These are phyloP conservation scores for Poeciliopsis retropinna DNA, from an alignment of 2,113 vertebrate species.

Conservation along the genomic window DNA sequence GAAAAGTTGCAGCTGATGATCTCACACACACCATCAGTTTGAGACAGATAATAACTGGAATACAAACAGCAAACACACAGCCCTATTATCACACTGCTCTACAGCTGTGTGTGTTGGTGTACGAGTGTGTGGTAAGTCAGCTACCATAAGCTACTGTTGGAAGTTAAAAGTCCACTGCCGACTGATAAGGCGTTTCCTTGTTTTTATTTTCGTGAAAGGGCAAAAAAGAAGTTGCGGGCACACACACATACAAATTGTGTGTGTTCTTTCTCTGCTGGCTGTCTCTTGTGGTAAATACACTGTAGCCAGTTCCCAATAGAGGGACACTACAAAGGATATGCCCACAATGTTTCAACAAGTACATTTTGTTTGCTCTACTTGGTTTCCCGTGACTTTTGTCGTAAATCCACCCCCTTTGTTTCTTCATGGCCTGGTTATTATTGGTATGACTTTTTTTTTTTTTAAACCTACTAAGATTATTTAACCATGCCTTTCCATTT, in stretches of 20 bases:
- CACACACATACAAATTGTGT: neutral
- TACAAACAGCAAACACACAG: neutral
- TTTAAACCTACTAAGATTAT: neutral
- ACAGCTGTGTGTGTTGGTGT: neutral
- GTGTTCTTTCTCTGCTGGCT: conserved; percentile 54
- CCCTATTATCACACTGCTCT: neutral
- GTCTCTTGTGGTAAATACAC: conserved; percentile 38
- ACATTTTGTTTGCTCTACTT: neutral
- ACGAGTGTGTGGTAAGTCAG: conserved; percentile 6
- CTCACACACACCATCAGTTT: neutral
- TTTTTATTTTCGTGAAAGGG: conserved; percentile 18
- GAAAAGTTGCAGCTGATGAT: conserved; percentile 29
- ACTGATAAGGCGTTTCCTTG: conserved; percentile 25
- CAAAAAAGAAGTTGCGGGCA: conserved; percentile 19
- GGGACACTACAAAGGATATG: conserved; percentile 7
- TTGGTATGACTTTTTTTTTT: neutral
- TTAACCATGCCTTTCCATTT: neutral
- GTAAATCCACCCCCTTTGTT: conserved; percentile 18
- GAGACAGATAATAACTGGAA: conserved; percentile 2
- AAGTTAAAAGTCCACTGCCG: conserved; percentile 33
- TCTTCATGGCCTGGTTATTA: neutral
- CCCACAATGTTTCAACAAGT: neutral
- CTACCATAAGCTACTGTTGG: neutral
- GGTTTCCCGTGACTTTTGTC: neutral
- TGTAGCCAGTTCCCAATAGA: conserved; percentile 18